These are phyloP conservation scores for Tylochromis polylepis DNA, from an alignment of 2,113 vertebrate species.

Conservation along the genomic window DNA sequence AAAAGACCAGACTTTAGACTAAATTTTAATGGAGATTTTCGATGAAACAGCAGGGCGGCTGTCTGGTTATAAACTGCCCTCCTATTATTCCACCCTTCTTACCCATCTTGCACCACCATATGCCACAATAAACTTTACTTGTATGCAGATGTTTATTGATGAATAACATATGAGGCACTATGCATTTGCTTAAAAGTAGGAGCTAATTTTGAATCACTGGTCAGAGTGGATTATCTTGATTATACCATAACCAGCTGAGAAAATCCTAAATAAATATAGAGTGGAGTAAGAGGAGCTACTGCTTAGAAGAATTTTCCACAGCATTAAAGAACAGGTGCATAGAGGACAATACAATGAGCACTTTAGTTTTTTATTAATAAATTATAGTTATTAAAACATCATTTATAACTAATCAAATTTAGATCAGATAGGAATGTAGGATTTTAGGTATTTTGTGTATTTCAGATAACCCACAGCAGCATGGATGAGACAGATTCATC, in stretches of 20 bases:
- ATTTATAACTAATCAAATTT: rapidly evolving
- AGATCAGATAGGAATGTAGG: background rate
- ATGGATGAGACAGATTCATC: background rate
- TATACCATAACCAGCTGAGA: background rate
- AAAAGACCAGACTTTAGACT: background rate
- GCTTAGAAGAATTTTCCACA: background rate
- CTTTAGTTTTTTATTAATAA: rapidly evolving
- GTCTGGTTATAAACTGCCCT: background rate
- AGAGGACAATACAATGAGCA: background rate
- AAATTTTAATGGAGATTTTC: background rate
- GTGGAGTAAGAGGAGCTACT: background rate
- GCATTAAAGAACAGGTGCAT: background rate
- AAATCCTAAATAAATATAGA: background rate
- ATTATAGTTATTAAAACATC: background rate
- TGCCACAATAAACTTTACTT: background rate
- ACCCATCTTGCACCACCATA: background rate
- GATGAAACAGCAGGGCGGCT: background rate
- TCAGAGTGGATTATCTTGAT: background rate
- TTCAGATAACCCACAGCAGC: background rate
- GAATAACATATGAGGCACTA: background rate
- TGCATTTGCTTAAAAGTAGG: background rate
- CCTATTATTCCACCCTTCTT: background rate
- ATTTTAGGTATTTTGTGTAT: background rate
- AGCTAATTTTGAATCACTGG: background rate
- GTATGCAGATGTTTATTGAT: background rate